These are phyloP conservation scores for Apocheima hispidaria DNA, from an alignment of 2,888 invertebrate species.

Conservation along the genomic window DNA sequence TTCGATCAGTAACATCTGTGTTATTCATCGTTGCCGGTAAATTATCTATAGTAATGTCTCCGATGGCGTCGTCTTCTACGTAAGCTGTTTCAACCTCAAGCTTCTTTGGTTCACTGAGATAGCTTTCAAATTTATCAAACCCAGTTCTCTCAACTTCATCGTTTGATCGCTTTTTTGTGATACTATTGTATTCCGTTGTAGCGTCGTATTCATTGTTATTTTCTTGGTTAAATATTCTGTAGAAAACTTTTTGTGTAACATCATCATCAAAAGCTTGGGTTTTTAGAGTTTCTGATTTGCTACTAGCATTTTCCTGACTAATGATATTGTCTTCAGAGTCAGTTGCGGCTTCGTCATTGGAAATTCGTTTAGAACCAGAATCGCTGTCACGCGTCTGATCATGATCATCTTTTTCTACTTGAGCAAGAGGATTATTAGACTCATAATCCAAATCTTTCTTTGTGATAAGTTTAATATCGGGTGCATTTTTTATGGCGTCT, in stretches of 20 bases:
- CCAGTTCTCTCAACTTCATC: constrained; percentile 44
- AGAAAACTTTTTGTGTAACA: constrained; percentile 23
- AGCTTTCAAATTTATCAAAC: constrained; percentile 42
- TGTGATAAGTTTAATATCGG: constrained; percentile 65
- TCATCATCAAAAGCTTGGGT: constrained; percentile 12
- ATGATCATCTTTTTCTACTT: constrained; percentile 7
- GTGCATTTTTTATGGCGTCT: constrained; percentile 74
- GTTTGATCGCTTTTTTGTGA: constrained; percentile 36
- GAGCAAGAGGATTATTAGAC: neutral
- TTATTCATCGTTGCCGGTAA: constrained; percentile 3
- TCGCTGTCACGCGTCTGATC: constrained; percentile 12
- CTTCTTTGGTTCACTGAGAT: constrained; percentile 33
- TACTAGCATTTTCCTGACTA: constrained; percentile 3
- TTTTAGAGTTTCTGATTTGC: neutral
- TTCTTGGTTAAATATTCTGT: constrained; percentile 24
- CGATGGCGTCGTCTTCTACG: constrained; percentile 43
- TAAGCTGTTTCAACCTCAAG: constrained; percentile 44
- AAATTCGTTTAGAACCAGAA: constrained; percentile 26
- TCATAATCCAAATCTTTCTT: constrained; percentile 54
- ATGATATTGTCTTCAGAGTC: constrained; percentile 2
- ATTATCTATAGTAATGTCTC: neutral
- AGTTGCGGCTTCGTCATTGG: constrained; percentile 24
- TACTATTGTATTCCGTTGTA: constrained; percentile 23
- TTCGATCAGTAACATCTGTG: constrained; percentile 37
- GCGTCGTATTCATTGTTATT: constrained; percentile 17